Percentiles rank a stretch among this genome's conserved stretches.
Evolutionary conservation across 2,113 vertebrate genomes (phyloP).

Genomic region (Elephas maximus): DNA sequence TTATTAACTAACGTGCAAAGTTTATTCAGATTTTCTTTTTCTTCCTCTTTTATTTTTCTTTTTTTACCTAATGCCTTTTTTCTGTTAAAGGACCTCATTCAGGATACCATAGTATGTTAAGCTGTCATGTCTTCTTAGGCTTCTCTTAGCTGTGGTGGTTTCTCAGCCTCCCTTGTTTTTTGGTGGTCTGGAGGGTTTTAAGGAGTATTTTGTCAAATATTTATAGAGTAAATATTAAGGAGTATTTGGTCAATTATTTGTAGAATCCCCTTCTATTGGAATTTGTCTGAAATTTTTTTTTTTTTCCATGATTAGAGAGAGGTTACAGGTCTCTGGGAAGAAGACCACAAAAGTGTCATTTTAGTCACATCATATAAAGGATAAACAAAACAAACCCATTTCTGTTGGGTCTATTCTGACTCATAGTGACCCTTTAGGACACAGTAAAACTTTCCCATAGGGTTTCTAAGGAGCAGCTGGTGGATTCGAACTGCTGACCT

Average conservation of each 20-base stretch:
- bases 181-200: not conserved
- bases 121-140: not conserved
- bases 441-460: too few species aligned
- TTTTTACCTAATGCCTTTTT: not conserved
- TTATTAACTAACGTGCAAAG: not conserved
- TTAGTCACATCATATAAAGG: not conserved
- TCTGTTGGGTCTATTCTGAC: too few species aligned
- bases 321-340: not conserved
- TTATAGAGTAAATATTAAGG: not conserved
- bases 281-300: not conserved
- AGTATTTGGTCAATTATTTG: too few species aligned
- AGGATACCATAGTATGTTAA: not conserved
- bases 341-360: not conserved
- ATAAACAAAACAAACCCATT: too few species aligned
- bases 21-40: not conserved
- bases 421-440: too few species aligned
- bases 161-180: not conserved
- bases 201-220: not conserved
- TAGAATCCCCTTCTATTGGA: not conserved
- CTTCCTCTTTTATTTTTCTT: not conserved
- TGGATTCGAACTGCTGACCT: too few species aligned
- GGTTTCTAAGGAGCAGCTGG: too few species aligned
- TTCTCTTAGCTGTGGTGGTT: not conserved
- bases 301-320: not conserved
- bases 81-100: not conserved